Evolutionary conservation across 2,888 invertebrate genomes (phyloP).

Genomic region (Sinopyrophorus schimmeli): DNA sequence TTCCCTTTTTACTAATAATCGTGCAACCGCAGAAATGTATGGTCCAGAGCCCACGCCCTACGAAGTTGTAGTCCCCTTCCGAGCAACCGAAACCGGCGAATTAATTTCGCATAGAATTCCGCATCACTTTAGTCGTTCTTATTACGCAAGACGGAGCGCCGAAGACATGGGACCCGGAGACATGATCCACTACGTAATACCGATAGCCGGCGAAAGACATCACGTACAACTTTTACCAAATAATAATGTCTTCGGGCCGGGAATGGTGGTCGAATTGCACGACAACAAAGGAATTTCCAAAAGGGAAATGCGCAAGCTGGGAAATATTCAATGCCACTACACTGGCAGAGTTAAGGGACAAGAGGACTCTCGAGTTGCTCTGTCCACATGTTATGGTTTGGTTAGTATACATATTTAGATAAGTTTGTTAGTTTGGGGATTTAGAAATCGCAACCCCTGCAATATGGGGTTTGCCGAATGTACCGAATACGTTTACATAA

Average conservation of each 20-base stretch:
- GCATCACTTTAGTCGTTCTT: conserved; percentile 44
- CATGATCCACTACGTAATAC: conserved; percentile 50
- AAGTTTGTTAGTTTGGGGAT: conserved; percentile 15
- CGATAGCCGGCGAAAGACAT: conserved; percentile 49
- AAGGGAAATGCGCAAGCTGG: conserved; percentile 39
- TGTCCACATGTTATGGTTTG: conserved; percentile 55
- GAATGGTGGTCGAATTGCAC: conserved; percentile 47
- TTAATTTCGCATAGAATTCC: conserved; percentile 51
- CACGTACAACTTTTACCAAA: conserved; percentile 50
- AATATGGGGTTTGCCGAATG: conserved; percentile 16
- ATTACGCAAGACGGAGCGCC: conserved; percentile 5
- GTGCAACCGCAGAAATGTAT: conserved; percentile 21
- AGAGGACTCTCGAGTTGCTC: conserved; percentile 47
- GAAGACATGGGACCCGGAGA: conserved; percentile 36
- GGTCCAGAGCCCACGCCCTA: conserved; percentile 33
- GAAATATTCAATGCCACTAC: conserved; percentile 52
- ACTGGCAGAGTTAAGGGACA: conserved; percentile 51
- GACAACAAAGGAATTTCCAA: conserved; percentile 35
- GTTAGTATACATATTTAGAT: conserved; percentile 39
- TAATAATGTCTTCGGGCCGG: conserved; percentile 50
- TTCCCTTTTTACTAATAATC: conserved; percentile 13
- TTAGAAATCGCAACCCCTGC: conserved; percentile 10
- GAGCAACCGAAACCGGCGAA: conserved; percentile 46
- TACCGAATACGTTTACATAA: conserved; percentile 17
- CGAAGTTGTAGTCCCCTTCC: conserved; percentile 50